Percentiles rank a stretch among this genome's conserved stretches.
phyloP scores from a whole-genome alignment of 2,113 vertebrate species.

The Polyodon spathula region DNA sequence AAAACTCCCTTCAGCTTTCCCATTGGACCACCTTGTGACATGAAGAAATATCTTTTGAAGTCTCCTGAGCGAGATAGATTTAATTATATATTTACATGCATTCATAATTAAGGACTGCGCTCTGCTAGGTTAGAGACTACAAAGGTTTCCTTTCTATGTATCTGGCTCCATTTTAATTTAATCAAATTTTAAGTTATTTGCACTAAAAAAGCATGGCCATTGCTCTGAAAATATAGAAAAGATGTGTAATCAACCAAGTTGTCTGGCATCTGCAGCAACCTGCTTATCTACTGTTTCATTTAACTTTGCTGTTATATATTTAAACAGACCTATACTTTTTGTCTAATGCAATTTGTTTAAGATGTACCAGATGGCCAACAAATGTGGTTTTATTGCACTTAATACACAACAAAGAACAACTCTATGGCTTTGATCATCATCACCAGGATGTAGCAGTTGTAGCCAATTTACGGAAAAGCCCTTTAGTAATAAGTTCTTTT shows the following conservation, averaged over 20 bases:
- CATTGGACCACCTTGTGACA: conserved; percentile 35
- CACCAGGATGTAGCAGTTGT: too few relatives aligned
- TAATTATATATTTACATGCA: conserved; percentile 51
- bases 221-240: conserved; percentile 32
- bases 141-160: conserved; percentile 39
- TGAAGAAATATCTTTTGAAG: conserved; percentile 43
- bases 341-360: too few relatives aligned
- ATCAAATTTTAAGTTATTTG: conserved; percentile 36
- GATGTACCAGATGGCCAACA: too few relatives aligned
- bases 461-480: too few relatives aligned
- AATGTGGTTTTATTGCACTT: too few relatives aligned
- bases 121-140: conserved; percentile 40
- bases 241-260: conserved; percentile 17
- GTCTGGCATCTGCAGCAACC: too few relatives aligned
- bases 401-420: too few relatives aligned
- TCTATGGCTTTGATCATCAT: too few relatives aligned
- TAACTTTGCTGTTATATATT: too few relatives aligned
- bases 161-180: conserved; percentile 30
- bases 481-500: too few relatives aligned
- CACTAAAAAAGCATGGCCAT: conserved; percentile 39
- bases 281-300: too few relatives aligned
- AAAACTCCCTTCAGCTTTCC: conserved; percentile 28
- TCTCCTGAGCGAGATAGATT: conserved; percentile 39
- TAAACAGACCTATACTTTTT: too few relatives aligned
- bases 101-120: conserved; percentile 45